These are phyloP conservation scores for Rallus crepitans DNA, from an alignment of 2,797 vertebrate genomes.

Conservation along the genomic window DNA sequence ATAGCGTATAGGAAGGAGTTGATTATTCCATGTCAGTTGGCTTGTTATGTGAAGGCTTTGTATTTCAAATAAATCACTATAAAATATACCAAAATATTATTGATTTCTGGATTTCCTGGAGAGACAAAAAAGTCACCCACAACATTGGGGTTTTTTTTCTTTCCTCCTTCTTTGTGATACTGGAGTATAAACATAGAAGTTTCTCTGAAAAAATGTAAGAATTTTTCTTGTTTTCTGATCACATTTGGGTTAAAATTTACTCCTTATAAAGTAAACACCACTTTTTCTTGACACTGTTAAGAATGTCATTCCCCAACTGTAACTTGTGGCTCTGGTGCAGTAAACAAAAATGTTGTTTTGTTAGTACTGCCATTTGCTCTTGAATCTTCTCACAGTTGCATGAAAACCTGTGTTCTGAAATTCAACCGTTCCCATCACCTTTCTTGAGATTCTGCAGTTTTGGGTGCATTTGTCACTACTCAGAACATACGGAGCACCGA, in stretches of 20 bases:
- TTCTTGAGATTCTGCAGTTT: not conserved
- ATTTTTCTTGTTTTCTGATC: not conserved
- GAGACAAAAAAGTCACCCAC: not conserved
- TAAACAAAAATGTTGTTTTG: conserved; percentile 67
- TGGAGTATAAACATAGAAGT: not conserved
- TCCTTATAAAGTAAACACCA: conserved; percentile 10
- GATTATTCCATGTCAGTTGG: not conserved
- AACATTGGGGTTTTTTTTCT: not conserved
- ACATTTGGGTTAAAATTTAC: conserved; percentile 34
- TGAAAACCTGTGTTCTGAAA: conserved; percentile 46
- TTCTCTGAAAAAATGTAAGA: not conserved
- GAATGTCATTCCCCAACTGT: conserved; percentile 36
- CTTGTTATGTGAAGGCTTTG: not conserved
- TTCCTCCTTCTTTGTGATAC: not conserved
- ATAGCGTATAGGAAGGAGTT: not conserved
- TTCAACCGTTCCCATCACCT: not conserved
- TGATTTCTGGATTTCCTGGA: not conserved
- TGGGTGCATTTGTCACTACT: not conserved
- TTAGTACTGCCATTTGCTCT: conserved; percentile 53
- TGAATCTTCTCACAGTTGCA: conserved; percentile 16
- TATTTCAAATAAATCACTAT: not conserved
- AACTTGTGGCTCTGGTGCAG: conserved; percentile 46
- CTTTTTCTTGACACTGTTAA: conserved; percentile 51
- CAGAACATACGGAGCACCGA: not conserved
- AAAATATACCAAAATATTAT: not conserved